These are phyloP conservation scores for Solenodon paradoxus DNA, from an alignment of 2,113 vertebrate genomes.

Conservation along the genomic window DNA sequence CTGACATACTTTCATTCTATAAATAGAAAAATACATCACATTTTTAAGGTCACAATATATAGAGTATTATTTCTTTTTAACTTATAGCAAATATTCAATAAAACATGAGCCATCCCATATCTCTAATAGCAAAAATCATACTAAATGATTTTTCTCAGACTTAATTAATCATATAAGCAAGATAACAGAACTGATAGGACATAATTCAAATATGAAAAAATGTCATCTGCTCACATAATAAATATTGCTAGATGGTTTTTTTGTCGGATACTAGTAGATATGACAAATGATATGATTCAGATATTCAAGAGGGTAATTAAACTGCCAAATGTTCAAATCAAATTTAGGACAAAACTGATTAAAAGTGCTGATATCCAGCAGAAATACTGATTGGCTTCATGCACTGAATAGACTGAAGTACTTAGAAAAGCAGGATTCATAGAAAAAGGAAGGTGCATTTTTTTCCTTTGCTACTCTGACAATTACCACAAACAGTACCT, in stretches of 20 bases:
- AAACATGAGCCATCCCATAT: constrained; percentile 68
- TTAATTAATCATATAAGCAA: constrained; percentile 78
- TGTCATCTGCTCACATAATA: constrained; percentile 79
- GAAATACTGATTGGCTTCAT: constrained; percentile 80
- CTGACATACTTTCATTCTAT: background rate
- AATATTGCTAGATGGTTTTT: constrained; percentile 75
- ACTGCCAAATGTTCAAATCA: constrained; percentile 81
- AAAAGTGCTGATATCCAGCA: constrained; percentile 76
- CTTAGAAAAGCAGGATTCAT: background rate
- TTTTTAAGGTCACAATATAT: background rate
- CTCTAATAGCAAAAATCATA: constrained; percentile 70
- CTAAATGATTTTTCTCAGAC: constrained; percentile 70
- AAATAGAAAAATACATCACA: background rate
- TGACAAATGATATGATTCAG: constrained; percentile 82
- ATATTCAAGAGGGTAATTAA: constrained; percentile 84
- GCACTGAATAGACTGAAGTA: background rate
- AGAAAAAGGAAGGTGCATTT: background rate
- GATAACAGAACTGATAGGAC: constrained; percentile 79
- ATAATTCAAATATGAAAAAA: constrained; percentile 79
- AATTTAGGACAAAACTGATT: constrained; percentile 81
- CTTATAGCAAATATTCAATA: constrained; percentile 55
- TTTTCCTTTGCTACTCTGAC: background rate
- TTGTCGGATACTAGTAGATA: constrained; percentile 82
- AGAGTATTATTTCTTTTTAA: background rate
- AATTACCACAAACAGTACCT: background rate